Conservation (phyloP, 1,140 invertebrate genomes). For the Acromyrmex heyeri region DNA sequence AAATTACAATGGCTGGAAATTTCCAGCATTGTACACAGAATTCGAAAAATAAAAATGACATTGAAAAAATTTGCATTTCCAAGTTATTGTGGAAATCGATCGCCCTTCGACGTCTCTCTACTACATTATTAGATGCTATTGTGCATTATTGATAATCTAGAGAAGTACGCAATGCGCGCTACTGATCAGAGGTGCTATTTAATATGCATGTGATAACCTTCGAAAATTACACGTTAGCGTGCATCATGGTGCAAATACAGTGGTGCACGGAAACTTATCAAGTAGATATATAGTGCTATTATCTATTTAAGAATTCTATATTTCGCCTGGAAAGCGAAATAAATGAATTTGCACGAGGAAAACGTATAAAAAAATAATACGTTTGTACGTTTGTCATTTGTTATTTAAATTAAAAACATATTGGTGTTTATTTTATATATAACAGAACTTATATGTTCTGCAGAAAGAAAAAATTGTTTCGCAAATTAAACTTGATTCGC, state of each 20-base stretch:
- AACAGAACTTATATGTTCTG: background rate
- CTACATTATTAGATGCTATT: slow-evolving; percentile 14
- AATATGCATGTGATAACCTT: slow-evolving; percentile 11
- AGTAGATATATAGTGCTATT: background rate
- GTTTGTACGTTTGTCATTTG: background rate
- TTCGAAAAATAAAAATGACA: background rate
- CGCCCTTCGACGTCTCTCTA: background rate
- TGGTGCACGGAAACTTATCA: background rate
- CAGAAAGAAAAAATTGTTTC: slow-evolving; percentile 1
- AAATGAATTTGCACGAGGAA: background rate
- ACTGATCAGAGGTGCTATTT: slow-evolving; percentile 43
- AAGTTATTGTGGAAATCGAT: slow-evolving; percentile 11
- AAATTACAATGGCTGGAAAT: background rate
- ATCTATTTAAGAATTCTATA: background rate
- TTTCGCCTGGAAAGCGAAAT: background rate
- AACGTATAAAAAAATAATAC: background rate
- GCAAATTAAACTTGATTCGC: background rate
- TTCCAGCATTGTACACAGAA: background rate
- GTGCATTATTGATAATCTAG: slow-evolving; percentile 24
- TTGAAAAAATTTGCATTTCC: slow-evolving; percentile 1
- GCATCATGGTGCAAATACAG: background rate
- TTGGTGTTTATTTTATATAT: background rate
- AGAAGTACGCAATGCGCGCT: background rate
- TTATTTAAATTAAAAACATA: slow-evolving; percentile 7
- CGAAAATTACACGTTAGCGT: background rate